These are phyloP conservation scores for Astreopora myriophthalma DNA, from an alignment of 64 coral and sea anemone species.

Conservation along the genomic window DNA sequence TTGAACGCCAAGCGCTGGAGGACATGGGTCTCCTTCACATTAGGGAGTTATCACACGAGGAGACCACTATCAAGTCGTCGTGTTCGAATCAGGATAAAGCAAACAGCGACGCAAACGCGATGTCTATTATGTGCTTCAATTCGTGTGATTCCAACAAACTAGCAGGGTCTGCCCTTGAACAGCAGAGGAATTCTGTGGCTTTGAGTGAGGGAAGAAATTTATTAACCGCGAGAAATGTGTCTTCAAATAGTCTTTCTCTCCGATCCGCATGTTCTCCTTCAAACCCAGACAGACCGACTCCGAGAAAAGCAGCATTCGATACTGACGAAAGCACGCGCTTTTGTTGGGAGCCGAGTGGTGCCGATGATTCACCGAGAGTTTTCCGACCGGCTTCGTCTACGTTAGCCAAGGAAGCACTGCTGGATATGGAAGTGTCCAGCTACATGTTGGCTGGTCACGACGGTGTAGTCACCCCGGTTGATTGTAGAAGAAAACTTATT, in stretches of 20 bases:
- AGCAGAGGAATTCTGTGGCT: background rate
- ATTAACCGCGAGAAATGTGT: background rate
- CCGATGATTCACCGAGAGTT: background rate
- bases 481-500: background rate
- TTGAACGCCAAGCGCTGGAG: conserved; percentile 23
- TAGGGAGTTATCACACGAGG: background rate
- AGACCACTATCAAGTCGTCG: too few relatives aligned
- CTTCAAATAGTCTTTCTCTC: background rate
- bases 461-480: background rate
- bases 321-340: background rate
- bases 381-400: background rate
- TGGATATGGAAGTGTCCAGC: conserved; percentile 2
- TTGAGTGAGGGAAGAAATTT: background rate
- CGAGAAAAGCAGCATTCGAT: background rate
- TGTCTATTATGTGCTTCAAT: background rate
- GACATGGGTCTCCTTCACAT: conserved; percentile 8
- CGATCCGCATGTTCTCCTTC: background rate
- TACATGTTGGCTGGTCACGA: background rate
- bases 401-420: background rate
- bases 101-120: background rate
- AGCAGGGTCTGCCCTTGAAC: background rate
- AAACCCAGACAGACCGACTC: background rate
- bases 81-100: background rate
- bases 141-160: background rate
- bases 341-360: background rate